Percentiles rank a stretch among this genome's conserved stretches.
Conservation (phyloP, 1,140 invertebrate species). For the Drosophila subpulchrella region DNA sequence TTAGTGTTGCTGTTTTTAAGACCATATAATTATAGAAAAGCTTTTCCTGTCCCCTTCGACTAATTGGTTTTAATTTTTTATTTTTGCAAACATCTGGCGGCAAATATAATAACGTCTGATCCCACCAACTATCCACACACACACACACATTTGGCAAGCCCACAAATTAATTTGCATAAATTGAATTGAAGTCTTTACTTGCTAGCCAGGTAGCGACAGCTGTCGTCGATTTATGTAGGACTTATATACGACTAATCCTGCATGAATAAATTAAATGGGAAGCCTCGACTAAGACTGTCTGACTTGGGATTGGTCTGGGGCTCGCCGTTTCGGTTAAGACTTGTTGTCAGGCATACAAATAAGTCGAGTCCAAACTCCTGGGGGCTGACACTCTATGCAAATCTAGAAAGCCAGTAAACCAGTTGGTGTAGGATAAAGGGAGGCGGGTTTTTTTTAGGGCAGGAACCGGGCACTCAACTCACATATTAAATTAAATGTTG, state of each 20-base stretch:
- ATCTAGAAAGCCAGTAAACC: constrained; percentile 32
- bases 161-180: constrained; percentile 39
- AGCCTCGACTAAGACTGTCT: constrained; percentile 28
- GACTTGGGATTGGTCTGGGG: constrained; percentile 29
- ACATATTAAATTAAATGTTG: constrained; percentile 71
- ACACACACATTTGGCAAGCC: constrained; percentile 23
- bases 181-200: constrained; percentile 35
- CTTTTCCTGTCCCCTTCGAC: not conserved
- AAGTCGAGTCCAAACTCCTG: constrained; percentile 42
- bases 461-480: constrained; percentile 27
- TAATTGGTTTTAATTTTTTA: constrained; percentile 4
- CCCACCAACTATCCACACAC: no score
- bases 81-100: constrained; percentile 19
- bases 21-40: constrained; percentile 6
- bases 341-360: constrained; percentile 70
- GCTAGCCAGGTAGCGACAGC: constrained; percentile 51
- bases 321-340: constrained; percentile 10
- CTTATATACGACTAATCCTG: constrained; percentile 37
- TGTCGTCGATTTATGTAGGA: constrained; percentile 45
- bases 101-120: not conserved
- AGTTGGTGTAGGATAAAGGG: constrained; percentile 12
- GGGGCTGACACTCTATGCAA: constrained; percentile 32
- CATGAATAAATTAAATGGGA: constrained; percentile 69
- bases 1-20: not conserved
- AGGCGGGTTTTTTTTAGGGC: constrained; percentile 6